Base-by-base conservation (phyloP, 1,140 invertebrate genomes). In the Antheraea mylitta region DNA sequence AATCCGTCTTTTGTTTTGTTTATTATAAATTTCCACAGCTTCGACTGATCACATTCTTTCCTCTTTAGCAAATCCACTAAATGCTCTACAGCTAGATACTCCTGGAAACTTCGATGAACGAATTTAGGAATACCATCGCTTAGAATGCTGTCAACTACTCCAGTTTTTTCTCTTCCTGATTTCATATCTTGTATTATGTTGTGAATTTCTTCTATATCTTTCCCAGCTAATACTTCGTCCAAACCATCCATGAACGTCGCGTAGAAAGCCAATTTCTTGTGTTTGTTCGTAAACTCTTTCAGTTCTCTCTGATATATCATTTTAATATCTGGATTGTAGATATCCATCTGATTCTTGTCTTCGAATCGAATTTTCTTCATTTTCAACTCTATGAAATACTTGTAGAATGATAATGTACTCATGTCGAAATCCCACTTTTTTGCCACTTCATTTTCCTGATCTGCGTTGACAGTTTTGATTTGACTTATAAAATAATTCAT, bases 71-170 rank as follows among this genome's bases (percentile, higher is more conserved):
- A 48, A 18, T 53, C 64, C 45, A n/a, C n/a, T 4, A 65, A 48
- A 19, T 66, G 22, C 16, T 66, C 65, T 77, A 84, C 78, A 71
- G 75, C 69, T 70, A 71, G 74, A 73, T 70, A 75, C 66, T 71
- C 75, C 61, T 38, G 58, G 22, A 60, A 61, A 11, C 18, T 58
- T 5, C n/a, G 10, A 45, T 68, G 58, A 18, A 68, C 42, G 45
- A 68, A 61, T 68, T 58, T 60, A 0, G 66, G 66, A 10, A 19
- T 30, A 60, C 48, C 48, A 11, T 58, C 36, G 30, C 38, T 42
- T 42, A 42, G n/a, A 5, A 64, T 64, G 7, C 65, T 22, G n/a
- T 66, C 48, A 0, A 66, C 45, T n/a, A 66, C 13, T 8, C 65
- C 65, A 30, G 65, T 58, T 30, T 66, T 66, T 19, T 66, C 65